Percentiles rank a stretch among this genome's conserved stretches.
Evolutionary conservation across 2,113 vertebrate genomes (phyloP).

Genomic region (Crotalus helleri): DNA sequence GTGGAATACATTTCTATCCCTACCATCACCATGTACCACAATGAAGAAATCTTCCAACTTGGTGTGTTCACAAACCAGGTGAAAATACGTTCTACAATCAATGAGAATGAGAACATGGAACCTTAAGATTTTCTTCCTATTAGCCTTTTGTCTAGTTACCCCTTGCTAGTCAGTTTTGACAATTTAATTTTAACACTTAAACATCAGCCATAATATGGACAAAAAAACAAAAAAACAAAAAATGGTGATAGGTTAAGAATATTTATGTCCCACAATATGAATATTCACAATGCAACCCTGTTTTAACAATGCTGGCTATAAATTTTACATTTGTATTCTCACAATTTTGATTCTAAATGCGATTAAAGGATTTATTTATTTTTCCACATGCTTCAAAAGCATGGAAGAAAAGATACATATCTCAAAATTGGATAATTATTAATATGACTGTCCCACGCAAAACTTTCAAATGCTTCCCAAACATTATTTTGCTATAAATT

Average conservation of each 20-base stretch:
- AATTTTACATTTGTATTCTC: neutral
- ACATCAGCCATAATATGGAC: neutral
- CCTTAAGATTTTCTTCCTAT: neutral
- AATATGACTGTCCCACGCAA: neutral
- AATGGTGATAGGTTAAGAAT: neutral
- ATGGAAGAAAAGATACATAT: neutral
- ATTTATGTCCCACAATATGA: neutral
- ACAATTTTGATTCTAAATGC: neutral
- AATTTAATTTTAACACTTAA: neutral
- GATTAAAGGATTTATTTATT: neutral
- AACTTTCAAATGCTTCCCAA: neutral
- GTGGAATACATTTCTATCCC: neutral
- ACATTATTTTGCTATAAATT: neutral
- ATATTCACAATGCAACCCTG: neutral
- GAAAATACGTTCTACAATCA: neutral
- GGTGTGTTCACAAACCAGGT: neutral
- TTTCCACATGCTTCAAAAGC: neutral
- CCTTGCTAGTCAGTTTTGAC: neutral
- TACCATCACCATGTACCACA: neutral
- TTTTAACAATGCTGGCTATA: neutral
- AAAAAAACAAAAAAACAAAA: neutral
- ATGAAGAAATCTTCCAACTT: neutral
- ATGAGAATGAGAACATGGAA: neutral
- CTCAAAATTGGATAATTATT: neutral
- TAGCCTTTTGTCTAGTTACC: neutral